Base-by-base conservation (phyloP, 64 coral and sea anemone species). In the Montipora capricornis region DNA sequence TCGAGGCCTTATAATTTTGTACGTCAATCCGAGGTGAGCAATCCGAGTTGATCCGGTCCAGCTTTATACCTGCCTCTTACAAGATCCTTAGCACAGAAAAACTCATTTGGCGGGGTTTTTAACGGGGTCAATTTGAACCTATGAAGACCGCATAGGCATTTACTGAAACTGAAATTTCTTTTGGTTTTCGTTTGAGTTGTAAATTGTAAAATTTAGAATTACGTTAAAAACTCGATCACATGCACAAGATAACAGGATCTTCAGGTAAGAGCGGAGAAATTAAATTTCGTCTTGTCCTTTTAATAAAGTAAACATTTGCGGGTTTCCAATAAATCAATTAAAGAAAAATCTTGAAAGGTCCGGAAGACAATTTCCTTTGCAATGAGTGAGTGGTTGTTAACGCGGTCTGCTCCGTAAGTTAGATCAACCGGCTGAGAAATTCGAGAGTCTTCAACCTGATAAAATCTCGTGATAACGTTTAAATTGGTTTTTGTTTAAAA, bases 351-450 rank as follows among this genome's bases (percentile, higher is more conserved):
- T 86, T 70, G 46, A 86, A 71, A 86, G 62, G 17, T 44, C 82
- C 37, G 82, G 66, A 73, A 50, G 82, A 13, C 46, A 49, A 86
- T 86, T 49, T 85, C 66, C 17, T 78, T 20, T 78, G 76, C 17
- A 86, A 50, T 50, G 66, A 86, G 16, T 71, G 82, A 86, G 64
- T 86, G 82, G 67, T 71, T 86, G 11, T 86, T 73, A 49, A 86
- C 66, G 47, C 61, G 9, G 6, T 57, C 6, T 64, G 13, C 4
- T 6, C 76, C 4, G 19, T 24, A 71, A 71, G 4, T 71, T n/a
- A 6, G 3, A 20, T 71, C 4, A n/a, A n/a, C 3, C 37, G 37
- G 37, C 19, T 9, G 10, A 24, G 20, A 71, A n/a, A 6, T 22
- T 6, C 3, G 68, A 15, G 5, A 24, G 20, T 4, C 68, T 24